Base-by-base conservation (phyloP, 2,113 vertebrate species). In the Dendrocopos noguchii region DNA sequence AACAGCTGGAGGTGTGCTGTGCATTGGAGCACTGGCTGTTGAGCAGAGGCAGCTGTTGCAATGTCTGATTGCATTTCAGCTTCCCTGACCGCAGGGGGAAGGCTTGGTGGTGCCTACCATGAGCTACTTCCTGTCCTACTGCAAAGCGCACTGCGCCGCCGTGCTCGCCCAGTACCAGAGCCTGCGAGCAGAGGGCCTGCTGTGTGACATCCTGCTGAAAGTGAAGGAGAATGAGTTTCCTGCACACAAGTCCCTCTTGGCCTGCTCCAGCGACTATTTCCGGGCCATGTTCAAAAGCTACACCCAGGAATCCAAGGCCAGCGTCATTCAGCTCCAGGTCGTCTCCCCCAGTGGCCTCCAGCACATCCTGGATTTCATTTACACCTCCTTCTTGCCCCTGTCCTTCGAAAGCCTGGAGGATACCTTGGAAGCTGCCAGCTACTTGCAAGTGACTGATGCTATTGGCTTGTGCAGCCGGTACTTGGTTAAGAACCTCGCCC, bases 201-300 rank as follows among this genome's bases (percentile, higher is more conserved):
- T 99, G 95, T 99, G 99, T 2, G 99, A 99, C 64, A 98, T 99
- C n/a, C 96, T 98, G 67, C 97, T 99, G 79, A 97, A 99, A 91
- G 97, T 98, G 9, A 98, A 98, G 28, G 99, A 98, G 65, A 97
- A 97, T 1, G 97, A 98, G 44, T 99, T 99, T 95, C 98, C 98
- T 2, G 99, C 98, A 50, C 99, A 99, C 94, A 98, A 98, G 39
- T 98, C 98, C 47, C 98, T 99, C 46, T 80, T 99, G 82, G 99
- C 99, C 14, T 98, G 98, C 87, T 98, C 99, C 94, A 99, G 99
- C 1, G 98, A 99, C 94, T 99, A 99, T 95, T 99, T 99, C 92
- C 98, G 98, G 97, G 98, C 99, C 25, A 97, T 99, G 96, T 99
- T 99, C 94, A 98, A 99, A 95, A 98, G 98, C 57, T 98, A 98